Base-by-base conservation (phyloP, 2,888 invertebrate species). In the Dioctria linearis region DNA sequence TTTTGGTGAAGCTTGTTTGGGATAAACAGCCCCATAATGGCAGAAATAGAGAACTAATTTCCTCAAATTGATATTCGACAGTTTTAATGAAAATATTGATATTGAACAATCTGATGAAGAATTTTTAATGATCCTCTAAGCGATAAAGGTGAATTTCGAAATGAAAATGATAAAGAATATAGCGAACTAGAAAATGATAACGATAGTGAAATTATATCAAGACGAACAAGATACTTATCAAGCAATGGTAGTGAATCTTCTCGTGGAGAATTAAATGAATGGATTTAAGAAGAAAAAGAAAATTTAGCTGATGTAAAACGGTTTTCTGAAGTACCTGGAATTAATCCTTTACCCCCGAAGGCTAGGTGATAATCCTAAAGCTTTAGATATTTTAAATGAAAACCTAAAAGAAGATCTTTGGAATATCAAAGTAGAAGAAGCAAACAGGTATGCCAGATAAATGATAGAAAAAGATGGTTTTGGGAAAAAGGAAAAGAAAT, bases 21-120 rank as follows among this genome's bases (percentile, higher is more conserved):
- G 11, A 54, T 54, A 11, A 8, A 54, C 3, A 11, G 2, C 54
- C 25, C 66, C 66, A 66, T 66, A 42, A 66, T 66, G 66, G 40
- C 43, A 66, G 43, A 66, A 66, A n/a, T 66, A 66, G 42, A 8
- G 66, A 66, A 66, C 8, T 42, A 43, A 66, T 66, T 66, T 66
- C n/a, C 2, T 66, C 42, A 66, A 11, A 66, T 40, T 66, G 66
- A 66, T 43, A 66, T 5, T 25, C 42, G 43, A 66, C 40, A 66
- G 3, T 66, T 66, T 40, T 66, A 42, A 66, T 2, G 43, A 66
- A 66, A 66, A 25, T 25, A 25, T 6, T 42, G 66, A 66, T 9
- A 1, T 54, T 11, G 8, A 54, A 11, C 6, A 54, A 54, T 54
- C 54, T 54, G 54, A n/a, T 11, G n/a, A 42, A n/a, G n/a, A 42